Evolutionary conservation across 2,113 vertebrate genomes (phyloP).

Genomic region (Cheilinus undulatus): DNA sequence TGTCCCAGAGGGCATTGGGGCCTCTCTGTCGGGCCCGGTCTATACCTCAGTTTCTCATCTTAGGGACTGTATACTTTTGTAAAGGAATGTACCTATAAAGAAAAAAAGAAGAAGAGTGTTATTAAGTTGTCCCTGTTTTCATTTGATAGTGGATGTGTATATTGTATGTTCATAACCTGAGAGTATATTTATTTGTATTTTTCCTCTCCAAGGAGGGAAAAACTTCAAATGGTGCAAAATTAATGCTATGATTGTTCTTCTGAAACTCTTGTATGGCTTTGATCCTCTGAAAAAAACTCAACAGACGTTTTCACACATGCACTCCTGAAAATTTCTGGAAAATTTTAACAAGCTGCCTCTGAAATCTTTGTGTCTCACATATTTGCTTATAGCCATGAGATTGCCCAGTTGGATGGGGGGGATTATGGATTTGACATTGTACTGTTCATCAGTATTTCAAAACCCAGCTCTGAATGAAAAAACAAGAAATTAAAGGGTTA

Average conservation of each 20-base stretch:
- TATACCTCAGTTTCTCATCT: conserved; percentile 82
- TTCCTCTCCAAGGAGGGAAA: conserved; percentile 48
- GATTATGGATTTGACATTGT: too few relatives aligned
- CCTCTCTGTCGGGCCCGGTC: conserved; percentile 67
- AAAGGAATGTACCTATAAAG: conserved; percentile 82
- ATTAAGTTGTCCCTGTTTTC: conserved; percentile 70
- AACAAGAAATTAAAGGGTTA: too few relatives aligned
- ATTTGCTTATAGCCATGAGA: too few relatives aligned
- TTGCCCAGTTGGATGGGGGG: too few relatives aligned
- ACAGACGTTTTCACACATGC: too few relatives aligned
- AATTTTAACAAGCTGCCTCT: too few relatives aligned
- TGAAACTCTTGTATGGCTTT: conserved; percentile 61
- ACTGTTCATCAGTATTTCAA: too few relatives aligned
- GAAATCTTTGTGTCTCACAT: too few relatives aligned
- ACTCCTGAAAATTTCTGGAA: too few relatives aligned
- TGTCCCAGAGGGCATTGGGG: conserved; percentile 73
- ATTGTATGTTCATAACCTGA: conserved; percentile 77
- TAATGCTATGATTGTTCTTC: conserved; percentile 72
- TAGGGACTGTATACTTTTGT: conserved; percentile 84
- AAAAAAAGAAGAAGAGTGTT: conserved; percentile 64
- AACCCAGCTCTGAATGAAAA: too few relatives aligned
- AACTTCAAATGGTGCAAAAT: conserved; percentile 81
- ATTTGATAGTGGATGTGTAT: conserved; percentile 77
- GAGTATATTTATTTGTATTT: conserved; percentile 81
- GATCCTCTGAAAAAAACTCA: conserved; percentile 53